Base-by-base conservation (phyloP, 1,140 invertebrate species). In the Drosophila setifemur region DNA sequence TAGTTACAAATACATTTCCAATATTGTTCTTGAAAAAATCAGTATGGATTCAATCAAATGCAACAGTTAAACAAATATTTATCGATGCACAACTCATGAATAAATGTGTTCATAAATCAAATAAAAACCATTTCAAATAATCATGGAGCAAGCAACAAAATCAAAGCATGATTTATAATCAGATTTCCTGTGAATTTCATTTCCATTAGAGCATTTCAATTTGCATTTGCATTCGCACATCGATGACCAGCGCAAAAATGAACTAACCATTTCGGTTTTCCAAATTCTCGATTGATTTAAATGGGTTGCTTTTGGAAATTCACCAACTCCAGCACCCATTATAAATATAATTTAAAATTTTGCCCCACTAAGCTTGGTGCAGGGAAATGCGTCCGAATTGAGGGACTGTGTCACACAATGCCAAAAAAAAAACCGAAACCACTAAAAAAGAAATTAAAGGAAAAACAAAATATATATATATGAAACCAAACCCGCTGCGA, bases 361-460 rank as follows among this genome's bases (percentile, higher is more conserved):
- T 18, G 33, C 4, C 33, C 33, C 33, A 37, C 33, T 37, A 37
- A 37, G 16, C 33, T 8, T 3, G 12, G 33, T 14, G 33, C 14
- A 6, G 12, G 12, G 11, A 9, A 18, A 37, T 12, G 33, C 33
- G 33, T 5, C 14, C 16, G 8, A 37, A 37, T 37, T 8, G 33
- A 37, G 33, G 12, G 33, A 43, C 39, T 16, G 54, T 58, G 54
- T 50, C 55, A 21, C 28, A 14, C 18, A 63, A 50, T 33, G 26
- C 33, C 49, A 33, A 8, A 21, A 21, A 29, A 47, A 11, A 31
- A 35, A 35, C 31, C 14, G n/a, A n/a, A 14, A 37, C 29, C 19
- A n/a, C 18, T 11, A 37, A 25, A 48, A 33, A 25, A 11, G 29
- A 1, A n/a, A 31, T n/a, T n/a, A 31, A 31, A 31, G 11, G 9